Base-by-base conservation (phyloP, 1,140 invertebrate species). In the Sminthurinus signatus region DNA sequence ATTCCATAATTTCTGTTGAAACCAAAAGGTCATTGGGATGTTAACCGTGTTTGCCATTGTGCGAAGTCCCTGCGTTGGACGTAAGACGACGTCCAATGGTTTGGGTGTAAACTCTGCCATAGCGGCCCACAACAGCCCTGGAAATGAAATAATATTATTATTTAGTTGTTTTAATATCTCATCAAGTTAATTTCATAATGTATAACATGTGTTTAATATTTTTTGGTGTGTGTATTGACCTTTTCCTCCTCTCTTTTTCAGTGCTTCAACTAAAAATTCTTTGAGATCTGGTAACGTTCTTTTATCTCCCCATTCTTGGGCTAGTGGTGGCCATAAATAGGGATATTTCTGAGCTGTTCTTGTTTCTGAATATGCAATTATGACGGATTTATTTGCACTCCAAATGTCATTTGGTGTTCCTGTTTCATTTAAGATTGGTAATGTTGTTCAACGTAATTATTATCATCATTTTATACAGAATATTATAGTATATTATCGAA, bases 81-180 rank as follows among this genome's bases (percentile, higher is more conserved):
- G 73, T 50, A 88, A 80, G 10, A 89, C 75, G 42, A 89, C 78
- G 61, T 88, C 86, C 36, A 85, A 75, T 0, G 85, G 79, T 19
- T 80, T 81, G 1, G 88, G 87, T 0, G 89, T 91, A 28, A 88
- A 79, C 76, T 91, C 87, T 0, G 87, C 87, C 88, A 90, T 90
- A 1, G 86, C 82, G 0, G 88, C 86, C 83, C 85, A 87, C 2
- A 66, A 2, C 4, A 14, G 17, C n/a, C n/a, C n/a, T n/a, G n/a
- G n/a, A n/a, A n/a, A n/a, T n/a, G n/a, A n/a, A n/a, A n/a, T n/a
- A n/a, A n/a, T n/a, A n/a, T n/a, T n/a, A n/a, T n/a, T n/a, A n/a
- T n/a, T n/a, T n/a, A n/a, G 19, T 48, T 21, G 8, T 5, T 48
- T 5, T 48, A 5, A 12, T n/a, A n/a, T n/a, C n/a, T n/a, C n/a